Conservation (phyloP, 2,888 invertebrate genomes). For the Leucoptera coffeella region DNA sequence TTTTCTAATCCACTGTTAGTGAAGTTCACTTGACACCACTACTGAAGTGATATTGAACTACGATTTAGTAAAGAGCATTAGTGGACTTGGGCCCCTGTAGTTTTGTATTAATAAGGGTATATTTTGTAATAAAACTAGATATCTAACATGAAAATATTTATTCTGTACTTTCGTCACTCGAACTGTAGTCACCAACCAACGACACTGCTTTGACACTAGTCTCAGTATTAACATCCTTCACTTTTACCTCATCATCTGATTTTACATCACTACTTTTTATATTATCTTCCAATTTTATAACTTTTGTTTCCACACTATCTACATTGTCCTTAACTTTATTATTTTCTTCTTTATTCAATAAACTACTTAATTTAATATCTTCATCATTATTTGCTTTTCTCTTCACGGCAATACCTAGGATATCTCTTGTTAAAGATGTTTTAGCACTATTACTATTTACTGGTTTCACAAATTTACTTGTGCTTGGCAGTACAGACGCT, state of each 20-base stretch:
- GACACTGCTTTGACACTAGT: slow-evolving; percentile 9
- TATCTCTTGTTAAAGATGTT: slow-evolving; percentile 19
- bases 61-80: no score
- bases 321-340: neutral
- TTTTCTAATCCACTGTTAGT: no score
- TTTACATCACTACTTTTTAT: slow-evolving; percentile 3
- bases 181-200: slow-evolving; percentile 30
- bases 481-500: slow-evolving; percentile 50
- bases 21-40: no score
- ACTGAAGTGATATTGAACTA: no score
- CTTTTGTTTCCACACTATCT: slow-evolving; percentile 3
- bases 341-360: slow-evolving; percentile 3
- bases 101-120: neutral
- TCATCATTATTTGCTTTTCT: no score
- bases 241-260: neutral
- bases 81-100: no score
- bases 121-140: slow-evolving; percentile 3
- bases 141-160: no score
- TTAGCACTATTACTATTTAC: no score
- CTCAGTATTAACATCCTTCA: neutral
- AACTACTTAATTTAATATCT: no score
- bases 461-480: no score
- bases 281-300: slow-evolving; percentile 6
- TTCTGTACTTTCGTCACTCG: slow-evolving; percentile 19
- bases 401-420: slow-evolving; percentile 32